Evolutionary conservation across 1,140 invertebrate species (phyloP), one percentile per base, ranked within the genome.

Genomic region (Heliothis subflexa): DNA sequence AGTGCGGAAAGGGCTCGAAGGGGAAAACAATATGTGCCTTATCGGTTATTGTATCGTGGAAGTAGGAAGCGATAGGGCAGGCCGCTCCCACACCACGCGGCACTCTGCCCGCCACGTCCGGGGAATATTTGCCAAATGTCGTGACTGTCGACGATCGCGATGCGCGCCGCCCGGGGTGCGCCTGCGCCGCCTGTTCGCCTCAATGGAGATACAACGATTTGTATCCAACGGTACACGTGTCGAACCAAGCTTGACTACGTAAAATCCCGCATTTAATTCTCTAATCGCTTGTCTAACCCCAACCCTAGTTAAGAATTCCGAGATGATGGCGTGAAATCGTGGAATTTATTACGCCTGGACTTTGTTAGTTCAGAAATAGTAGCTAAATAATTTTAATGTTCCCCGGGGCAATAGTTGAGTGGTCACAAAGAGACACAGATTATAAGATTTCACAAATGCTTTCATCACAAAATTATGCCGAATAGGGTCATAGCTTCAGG

Each of bases 81-180:
- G 84, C 77, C 91, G 92, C 93, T 94, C 92, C 93, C 93, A 94
- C 91, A 93, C 86, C 89, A 81, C 71, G 81, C 85, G 85, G 84
- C 83, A 82, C 88, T 85, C 85, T 86, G 81, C 81, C 85, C 81
- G 83, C 89, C 86, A 86, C 88, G 88, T 91, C 85, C 87, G 84
- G 86, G 86, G 90, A 94, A 92, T 93, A 93, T 93, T 94, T 93
- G 89, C 92, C 91, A 93, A 93, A 88, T 89, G 92, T 94, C 93
- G 92, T 94, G 93, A 94, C 93, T 88, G 89, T 85, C 87, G 90
- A 90, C 84, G 91, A 94, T 93, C 92, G 90, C 91, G 92, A 94
- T 94, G 91, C 86, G 88, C 90, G 88, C 89, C 89, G 87, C 90
- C 90, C 85, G 87, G 89, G 90, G 88, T 87, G 90, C 83, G 85